Conservation (phyloP, 2,113 vertebrate genomes). For the Myotis lucifugus region DNA sequence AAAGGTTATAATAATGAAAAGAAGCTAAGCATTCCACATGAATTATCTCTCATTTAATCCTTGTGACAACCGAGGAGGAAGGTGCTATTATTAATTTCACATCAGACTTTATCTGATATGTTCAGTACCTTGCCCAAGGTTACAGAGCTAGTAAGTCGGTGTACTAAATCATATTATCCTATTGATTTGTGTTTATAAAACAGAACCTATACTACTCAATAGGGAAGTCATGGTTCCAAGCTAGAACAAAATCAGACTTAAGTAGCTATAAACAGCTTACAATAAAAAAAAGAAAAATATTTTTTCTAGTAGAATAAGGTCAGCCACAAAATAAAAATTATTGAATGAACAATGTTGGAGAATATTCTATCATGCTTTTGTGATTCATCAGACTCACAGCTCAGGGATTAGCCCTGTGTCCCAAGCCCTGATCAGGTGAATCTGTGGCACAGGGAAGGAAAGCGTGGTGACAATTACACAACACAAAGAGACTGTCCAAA, state of each 20-base stretch:
- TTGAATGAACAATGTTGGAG: background rate
- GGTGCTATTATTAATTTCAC: background rate
- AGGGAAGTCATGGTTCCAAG: background rate
- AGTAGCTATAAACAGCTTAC: background rate
- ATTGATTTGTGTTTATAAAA: slow-evolving; percentile 16
- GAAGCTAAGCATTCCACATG: background rate
- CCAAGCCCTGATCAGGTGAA: background rate
- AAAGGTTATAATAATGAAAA: background rate
- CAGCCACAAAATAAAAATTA: slow-evolving; percentile 41
- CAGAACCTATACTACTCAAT: background rate
- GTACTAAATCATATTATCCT: background rate
- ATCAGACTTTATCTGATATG: background rate
- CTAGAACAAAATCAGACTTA: slow-evolving; percentile 9
- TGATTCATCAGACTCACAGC: background rate
- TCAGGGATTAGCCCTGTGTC: background rate
- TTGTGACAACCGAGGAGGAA: background rate
- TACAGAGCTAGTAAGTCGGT: background rate
- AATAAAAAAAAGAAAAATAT: background rate
- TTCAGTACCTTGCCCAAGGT: slow-evolving; percentile 21
- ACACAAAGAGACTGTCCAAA: background rate
- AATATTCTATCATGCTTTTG: background rate
- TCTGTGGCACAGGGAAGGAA: background rate
- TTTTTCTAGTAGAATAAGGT: background rate
- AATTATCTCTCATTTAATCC: background rate
- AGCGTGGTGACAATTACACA: background rate